These are phyloP conservation scores for Latrodectus elegans DNA, from an alignment of 2,888 invertebrate species.

Conservation along the genomic window DNA sequence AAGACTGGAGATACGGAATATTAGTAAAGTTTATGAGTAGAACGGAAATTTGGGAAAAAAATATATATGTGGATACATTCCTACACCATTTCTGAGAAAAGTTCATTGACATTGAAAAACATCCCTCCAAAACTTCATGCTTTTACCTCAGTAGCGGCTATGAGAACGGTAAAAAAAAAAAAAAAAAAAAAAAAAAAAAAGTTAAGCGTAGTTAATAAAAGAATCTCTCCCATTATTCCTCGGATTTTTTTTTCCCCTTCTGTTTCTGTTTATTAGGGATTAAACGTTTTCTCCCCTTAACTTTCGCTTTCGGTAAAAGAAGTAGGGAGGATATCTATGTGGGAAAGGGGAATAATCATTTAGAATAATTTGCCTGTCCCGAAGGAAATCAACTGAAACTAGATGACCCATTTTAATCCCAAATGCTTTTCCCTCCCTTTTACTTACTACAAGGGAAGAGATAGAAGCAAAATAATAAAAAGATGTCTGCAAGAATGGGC, in stretches of 20 bases:
- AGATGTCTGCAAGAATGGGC: background rate
- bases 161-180: background rate
- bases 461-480: background rate
- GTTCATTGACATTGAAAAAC: conserved; percentile 56
- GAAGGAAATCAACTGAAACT: conserved; percentile 61
- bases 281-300: conserved; percentile 51
- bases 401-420: conserved; percentile 63
- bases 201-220: background rate
- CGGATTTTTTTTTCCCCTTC: conserved; percentile 19
- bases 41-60: conserved; percentile 25
- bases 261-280: conserved; percentile 34
- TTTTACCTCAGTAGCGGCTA: background rate
- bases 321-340: background rate
- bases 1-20: background rate
- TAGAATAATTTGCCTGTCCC: conserved; percentile 43
- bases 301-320: conserved; percentile 57
- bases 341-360: conserved; percentile 34
- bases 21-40: conserved; percentile 15
- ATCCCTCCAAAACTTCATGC: conserved; percentile 20
- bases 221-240: background rate
- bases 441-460: background rate
- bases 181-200: background rate
- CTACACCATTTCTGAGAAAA: conserved; percentile 29
- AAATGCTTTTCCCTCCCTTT: conserved; percentile 23
- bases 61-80: background rate